phyloP scores from a whole-genome alignment of 2,888 invertebrate genomes.

The Heliconius erato region DNA sequence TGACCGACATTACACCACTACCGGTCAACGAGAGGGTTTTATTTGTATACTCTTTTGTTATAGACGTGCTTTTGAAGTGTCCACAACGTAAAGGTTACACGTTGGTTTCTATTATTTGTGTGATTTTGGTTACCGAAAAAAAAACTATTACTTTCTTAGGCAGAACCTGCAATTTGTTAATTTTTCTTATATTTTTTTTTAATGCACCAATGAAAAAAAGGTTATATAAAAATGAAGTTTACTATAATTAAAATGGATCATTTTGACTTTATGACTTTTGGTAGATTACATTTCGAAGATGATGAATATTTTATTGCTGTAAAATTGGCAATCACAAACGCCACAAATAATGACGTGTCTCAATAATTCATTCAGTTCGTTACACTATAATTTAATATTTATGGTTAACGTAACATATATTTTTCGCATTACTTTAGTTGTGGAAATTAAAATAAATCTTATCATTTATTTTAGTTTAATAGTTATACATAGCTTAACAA shows the following conservation, averaged over 20 bases:
- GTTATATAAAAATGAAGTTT: neutral
- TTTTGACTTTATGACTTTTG: neutral
- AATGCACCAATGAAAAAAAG: neutral
- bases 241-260: neutral
- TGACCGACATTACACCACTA: constrained; percentile 45
- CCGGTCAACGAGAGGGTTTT: constrained; percentile 31
- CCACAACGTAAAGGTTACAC: neutral
- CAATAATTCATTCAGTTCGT: constrained; percentile 19
- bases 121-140: neutral
- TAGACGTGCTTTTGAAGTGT: neutral
- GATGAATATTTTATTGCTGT: constrained; percentile 39
- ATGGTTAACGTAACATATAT: neutral
- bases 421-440: neutral
- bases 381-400: constrained; percentile 1
- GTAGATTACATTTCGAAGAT: constrained; percentile 8
- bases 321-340: constrained; percentile 30
- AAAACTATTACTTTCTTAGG: neutral
- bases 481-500: neutral
- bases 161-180: too few relatives aligned
- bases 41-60: constrained; percentile 30
- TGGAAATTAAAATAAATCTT: neutral
- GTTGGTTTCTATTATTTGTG: neutral
- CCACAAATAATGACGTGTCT: neutral
- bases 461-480: constrained; percentile 4
- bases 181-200: too few relatives aligned